Base-by-base conservation (phyloP, 2,113 vertebrate species). In the Megaleporinus macrocephalus region DNA sequence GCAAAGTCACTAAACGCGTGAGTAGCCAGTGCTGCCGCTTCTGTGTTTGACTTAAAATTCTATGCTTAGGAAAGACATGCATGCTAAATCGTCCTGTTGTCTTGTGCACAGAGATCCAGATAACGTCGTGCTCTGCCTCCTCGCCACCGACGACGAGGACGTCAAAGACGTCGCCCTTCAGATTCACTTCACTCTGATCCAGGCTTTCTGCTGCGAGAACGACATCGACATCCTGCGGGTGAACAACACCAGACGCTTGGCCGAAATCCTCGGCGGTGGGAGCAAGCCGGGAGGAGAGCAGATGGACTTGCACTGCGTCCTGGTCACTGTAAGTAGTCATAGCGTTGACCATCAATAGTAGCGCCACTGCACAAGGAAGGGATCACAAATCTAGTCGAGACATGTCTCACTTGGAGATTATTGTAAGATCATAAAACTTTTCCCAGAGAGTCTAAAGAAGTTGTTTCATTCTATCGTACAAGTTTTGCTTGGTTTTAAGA, bases 201-300 rank as follows among this genome's bases (percentile, higher is more conserved):
- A 96, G 90, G 97, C 97, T 0, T 99, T 99, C 89, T 99, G 97
- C 93, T 98, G 97, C 53, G 97, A 99, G 88, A 98, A 99, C 87
- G 96, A 99, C 93, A 98, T 99, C 89, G 95, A 96, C 95, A 98
- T 99, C 90, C 92, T 99, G 86, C 93, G 97, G 0, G 96, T 99
- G 89, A 95, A 94, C 94, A 98, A 97, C 93, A 96, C 95, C 74
- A 91, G 94, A 24, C 94, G 97, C 4, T 91, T 99, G 88, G 96
- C 95, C 0, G 92, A 97, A 87, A 95, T 97, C 7, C 92, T 97
- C 4, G 95, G 95, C 26, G 78, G 36, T 36, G 36, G 89, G 4
- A 86, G 77, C 55, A 93, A 93, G 20, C 86, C 93, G 6, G 93
- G 92, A 2, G 95, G 94, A 27, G 96, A 97, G 82, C 96, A 96